These are phyloP conservation scores for Synchiropus splendidus DNA, from an alignment of 2,113 vertebrate genomes.

Conservation along the genomic window DNA sequence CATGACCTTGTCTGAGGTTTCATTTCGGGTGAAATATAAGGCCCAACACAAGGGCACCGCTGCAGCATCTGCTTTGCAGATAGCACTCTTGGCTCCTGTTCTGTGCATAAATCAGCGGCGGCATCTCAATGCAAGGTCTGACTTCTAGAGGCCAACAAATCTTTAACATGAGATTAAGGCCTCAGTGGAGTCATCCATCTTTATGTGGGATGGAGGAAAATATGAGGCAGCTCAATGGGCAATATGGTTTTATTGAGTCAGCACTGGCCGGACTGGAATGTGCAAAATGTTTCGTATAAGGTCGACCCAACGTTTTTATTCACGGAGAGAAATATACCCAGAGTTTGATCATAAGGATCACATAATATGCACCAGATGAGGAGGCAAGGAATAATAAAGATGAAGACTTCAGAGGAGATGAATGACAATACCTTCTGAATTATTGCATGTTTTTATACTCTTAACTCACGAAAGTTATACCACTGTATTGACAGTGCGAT, in stretches of 20 bases:
- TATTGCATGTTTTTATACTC: too few relatives aligned
- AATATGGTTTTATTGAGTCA: conserved; percentile 39
- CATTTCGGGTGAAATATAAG: conserved; percentile 47
- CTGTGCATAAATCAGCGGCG: conserved; percentile 58
- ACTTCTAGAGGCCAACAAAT: conserved; percentile 59
- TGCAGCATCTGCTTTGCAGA: conserved; percentile 58
- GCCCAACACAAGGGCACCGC: conserved; percentile 46
- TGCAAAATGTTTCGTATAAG: conserved; percentile 28
- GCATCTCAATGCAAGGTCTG: conserved; percentile 58
- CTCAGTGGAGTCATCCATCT: conserved; percentile 53
- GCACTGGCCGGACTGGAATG: conserved; percentile 30
- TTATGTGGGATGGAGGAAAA: conserved; percentile 36
- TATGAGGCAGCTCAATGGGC: conserved; percentile 38
- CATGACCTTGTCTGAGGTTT: conserved; percentile 26
- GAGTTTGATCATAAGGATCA: too few relatives aligned
- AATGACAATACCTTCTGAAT: too few relatives aligned
- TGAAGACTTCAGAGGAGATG: too few relatives aligned
- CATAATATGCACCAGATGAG: too few relatives aligned
- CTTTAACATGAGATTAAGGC: conserved; percentile 62
- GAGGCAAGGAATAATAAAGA: conserved; percentile 1
- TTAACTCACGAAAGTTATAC: too few relatives aligned
- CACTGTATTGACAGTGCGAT: too few relatives aligned
- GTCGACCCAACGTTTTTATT: conserved; percentile 20
- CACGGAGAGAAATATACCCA: background rate
- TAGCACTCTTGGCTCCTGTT: conserved; percentile 45